Percentiles rank a stretch among this genome's conserved stretches.
Conservation (phyloP, 1,140 invertebrate species). For the Subanguina moxae region DNA sequence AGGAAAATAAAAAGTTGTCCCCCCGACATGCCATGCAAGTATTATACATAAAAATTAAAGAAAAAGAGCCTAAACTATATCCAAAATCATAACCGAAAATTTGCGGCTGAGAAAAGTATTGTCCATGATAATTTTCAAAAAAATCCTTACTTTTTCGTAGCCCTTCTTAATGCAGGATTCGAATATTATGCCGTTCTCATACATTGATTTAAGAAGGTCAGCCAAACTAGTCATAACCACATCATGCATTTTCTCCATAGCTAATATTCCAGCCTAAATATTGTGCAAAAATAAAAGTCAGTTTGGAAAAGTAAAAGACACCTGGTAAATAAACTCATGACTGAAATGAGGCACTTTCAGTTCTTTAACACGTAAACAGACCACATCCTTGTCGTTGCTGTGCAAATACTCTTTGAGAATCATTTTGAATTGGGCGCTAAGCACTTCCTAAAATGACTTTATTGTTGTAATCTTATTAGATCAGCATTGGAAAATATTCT, state of each 20-base stretch:
- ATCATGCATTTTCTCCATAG: constrained; percentile 45
- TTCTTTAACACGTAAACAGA: constrained; percentile 27
- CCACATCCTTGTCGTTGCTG: constrained; percentile 35
- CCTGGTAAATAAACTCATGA: constrained; percentile 44
- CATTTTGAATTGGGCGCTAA: constrained; percentile 37
- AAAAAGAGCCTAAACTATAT: too few relatives aligned
- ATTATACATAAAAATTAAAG: too few relatives aligned
- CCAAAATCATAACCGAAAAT: too few relatives aligned
- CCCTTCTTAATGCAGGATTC: constrained; percentile 37
- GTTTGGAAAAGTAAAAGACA: constrained; percentile 16
- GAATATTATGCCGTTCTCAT: constrained; percentile 28
- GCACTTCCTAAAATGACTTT: constrained; percentile 22
- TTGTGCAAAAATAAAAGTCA: not conserved
- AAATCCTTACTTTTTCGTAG: constrained; percentile 9
- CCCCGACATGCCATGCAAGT: too few relatives aligned
- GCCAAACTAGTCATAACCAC: constrained; percentile 29
- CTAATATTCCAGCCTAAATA: constrained; percentile 37
- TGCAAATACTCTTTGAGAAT: constrained; percentile 34
- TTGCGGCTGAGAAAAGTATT: too few relatives aligned
- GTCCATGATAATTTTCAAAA: too few relatives aligned
- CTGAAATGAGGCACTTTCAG: constrained; percentile 40
- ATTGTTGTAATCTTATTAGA: not conserved
- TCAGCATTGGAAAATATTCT: not conserved
- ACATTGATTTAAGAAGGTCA: constrained; percentile 36
- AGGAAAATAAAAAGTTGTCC: too few relatives aligned